Conservation (phyloP, 1,140 invertebrate genomes). For the Meloidogyne floridensis region DNA sequence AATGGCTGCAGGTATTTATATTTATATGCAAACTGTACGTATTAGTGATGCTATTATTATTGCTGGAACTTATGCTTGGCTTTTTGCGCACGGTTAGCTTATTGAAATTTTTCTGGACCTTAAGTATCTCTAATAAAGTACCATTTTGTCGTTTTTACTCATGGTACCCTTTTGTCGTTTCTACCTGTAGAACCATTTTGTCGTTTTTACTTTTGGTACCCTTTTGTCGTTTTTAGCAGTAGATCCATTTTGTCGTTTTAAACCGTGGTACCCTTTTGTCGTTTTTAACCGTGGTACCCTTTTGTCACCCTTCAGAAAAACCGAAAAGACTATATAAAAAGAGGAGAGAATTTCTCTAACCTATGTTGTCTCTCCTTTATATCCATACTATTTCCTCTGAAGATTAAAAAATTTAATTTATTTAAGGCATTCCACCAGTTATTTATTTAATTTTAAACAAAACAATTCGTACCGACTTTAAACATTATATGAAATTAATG, state of each 20-base stretch:
- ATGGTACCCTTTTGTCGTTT: no score
- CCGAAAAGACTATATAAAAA: no score
- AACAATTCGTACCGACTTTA: constrained; percentile 22
- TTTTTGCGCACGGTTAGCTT: constrained; percentile 32
- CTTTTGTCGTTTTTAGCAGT: no score
- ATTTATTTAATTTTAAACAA: constrained; percentile 28
- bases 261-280: no score
- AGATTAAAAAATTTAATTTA: not conserved
- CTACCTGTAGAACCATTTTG: no score
- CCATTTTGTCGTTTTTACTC: no score
- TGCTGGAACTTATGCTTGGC: constrained; percentile 35
- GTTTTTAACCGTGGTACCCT: no score
- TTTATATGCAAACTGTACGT: constrained; percentile 34
- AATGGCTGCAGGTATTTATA: constrained; percentile 34
- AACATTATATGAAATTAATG: constrained; percentile 11
- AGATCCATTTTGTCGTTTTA: no score
- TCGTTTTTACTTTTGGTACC: no score
- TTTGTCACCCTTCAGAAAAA: no score
- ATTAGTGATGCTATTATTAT: constrained; percentile 34
- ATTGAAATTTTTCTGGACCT: not conserved
- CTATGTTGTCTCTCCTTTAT: no score
- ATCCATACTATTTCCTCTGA: not conserved
- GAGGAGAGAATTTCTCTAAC: no score
- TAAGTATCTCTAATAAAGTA: not conserved
- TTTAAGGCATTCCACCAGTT: constrained; percentile 15